Base-by-base conservation (phyloP, 2,797 vertebrate genomes). In the Danio tinwini region DNA sequence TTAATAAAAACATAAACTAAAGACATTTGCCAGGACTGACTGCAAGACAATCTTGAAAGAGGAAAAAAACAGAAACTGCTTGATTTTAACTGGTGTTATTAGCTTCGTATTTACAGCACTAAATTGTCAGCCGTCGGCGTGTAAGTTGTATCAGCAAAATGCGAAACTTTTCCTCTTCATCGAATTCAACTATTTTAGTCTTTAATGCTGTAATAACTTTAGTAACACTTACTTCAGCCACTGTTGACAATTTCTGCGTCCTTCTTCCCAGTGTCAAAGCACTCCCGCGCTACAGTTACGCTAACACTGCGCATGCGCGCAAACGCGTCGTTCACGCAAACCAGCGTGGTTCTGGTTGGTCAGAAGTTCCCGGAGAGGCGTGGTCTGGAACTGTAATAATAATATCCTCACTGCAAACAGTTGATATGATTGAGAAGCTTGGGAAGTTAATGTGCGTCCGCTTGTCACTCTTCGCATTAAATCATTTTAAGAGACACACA, bases 201-300 rank as follows among this genome's bases (percentile, higher is more conserved):
- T 16, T 64, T 52, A 19, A 5, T 5, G n/a, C 17, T 53, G 2
- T 21, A 52, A 62, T 7, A 64, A 10, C 12, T 9, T 9, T 50
- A 21, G 44, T 44, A 52, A 63, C 56, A 70, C 76, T 63, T 77
- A 81, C 65, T 67, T 75, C 16, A 40, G 55, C 29, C 21, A 21
- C 12, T 80, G 58, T 63, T 64, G 16, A 67, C 71, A 73, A 69
- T n/a, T 12, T 19, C 45, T 17, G 37, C 13, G 8, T 29, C 9
- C 39, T 21, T 16, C 53, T 10, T 74, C 75, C 49, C 68, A 42
- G 70, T 50, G 47, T 86, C 76, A 1, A 44, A 44, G 21, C 49
- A 73, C 81, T 94, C 92, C 90, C 94, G 93, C 93, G 92, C 90
- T 64, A 2, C 5, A 17, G 29, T 47, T 40, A 1, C 0, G 14